Percentiles rank a stretch among this genome's conserved stretches.
phyloP scores from a whole-genome alignment of 53 echinoderm and acorn worm species.

The Henricia sp. region DNA sequence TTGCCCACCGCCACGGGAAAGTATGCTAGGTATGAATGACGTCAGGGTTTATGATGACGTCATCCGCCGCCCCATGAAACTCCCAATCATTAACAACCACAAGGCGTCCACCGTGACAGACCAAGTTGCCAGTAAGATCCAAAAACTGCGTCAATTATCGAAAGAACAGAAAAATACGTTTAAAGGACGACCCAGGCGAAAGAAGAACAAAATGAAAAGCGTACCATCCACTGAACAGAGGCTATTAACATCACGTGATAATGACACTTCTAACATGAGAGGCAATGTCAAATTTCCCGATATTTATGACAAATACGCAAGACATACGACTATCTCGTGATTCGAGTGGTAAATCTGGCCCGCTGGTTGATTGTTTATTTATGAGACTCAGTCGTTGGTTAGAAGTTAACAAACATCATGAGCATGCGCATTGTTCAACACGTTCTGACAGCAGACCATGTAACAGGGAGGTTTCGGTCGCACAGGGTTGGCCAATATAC shows the following conservation, averaged over 20 bases:
- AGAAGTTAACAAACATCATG: too few relatives aligned
- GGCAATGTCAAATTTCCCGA: slow-evolving; percentile 59
- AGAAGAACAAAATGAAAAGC: slow-evolving; percentile 17
- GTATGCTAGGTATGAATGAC: slow-evolving; percentile 8
- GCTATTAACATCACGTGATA: not conserved
- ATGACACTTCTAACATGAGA: not conserved
- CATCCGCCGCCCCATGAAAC: not conserved
- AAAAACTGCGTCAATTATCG: slow-evolving; percentile 7
- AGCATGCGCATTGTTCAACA: too few relatives aligned
- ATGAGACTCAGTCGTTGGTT: too few relatives aligned
- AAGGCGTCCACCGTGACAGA: not conserved
- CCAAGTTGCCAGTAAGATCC: slow-evolving; percentile 8
- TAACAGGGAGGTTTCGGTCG: too few relatives aligned
- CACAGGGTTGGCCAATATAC: too few relatives aligned
- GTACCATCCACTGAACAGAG: not conserved
- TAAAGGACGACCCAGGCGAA: not conserved
- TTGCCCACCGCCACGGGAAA: slow-evolving; percentile 55
- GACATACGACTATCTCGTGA: slow-evolving; percentile 53
- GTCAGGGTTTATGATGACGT: slow-evolving; percentile 13
- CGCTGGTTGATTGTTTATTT: too few relatives aligned
- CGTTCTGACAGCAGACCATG: too few relatives aligned
- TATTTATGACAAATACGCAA: slow-evolving; percentile 81
- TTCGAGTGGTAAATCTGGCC: too few relatives aligned
- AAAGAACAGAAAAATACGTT: not conserved
- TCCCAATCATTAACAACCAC: not conserved